Evolutionary conservation across 2,888 invertebrate species (phyloP).

Genomic region (Brachyptera putata): DNA sequence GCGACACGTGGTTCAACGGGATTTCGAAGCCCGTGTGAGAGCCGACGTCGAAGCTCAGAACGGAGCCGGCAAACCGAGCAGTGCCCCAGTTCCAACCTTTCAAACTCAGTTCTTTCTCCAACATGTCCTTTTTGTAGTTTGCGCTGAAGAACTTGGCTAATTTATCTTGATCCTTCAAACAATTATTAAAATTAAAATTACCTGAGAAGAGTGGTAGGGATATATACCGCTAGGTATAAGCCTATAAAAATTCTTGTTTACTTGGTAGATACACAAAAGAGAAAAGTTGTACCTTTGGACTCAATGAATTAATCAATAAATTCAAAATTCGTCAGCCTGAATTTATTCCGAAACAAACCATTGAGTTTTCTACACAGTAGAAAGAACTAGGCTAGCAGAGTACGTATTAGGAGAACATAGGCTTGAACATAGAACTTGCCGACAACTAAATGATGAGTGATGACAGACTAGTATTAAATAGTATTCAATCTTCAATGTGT

Average conservation of each 20-base stretch:
- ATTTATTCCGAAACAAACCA: no score
- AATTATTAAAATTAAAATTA: conserved; percentile 34
- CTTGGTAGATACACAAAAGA: background rate
- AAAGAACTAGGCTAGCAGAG: no score
- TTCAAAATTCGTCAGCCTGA: no score
- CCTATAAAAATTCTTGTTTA: background rate
- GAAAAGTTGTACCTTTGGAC: no score
- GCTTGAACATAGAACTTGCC: no score
- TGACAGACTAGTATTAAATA: no score
- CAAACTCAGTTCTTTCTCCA: conserved; percentile 86
- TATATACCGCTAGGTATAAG: background rate
- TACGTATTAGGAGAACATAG: no score
- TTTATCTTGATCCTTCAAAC: conserved; percentile 79
- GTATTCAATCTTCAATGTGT: no score
- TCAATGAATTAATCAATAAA: no score
- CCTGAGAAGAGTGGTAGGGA: no score
- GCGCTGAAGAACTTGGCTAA: conserved; percentile 82
- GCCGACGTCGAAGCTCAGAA: conserved; percentile 80
- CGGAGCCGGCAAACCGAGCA: conserved; percentile 86
- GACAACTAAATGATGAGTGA: no score
- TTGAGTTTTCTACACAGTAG: no score
- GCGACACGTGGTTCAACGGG: conserved; percentile 91
- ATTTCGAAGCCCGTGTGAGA: conserved; percentile 89
- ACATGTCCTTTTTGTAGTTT: conserved; percentile 79
- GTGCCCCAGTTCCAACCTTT: conserved; percentile 99